Conservation (phyloP, 2,113 vertebrate genomes). For the Clarias gariepinus region DNA sequence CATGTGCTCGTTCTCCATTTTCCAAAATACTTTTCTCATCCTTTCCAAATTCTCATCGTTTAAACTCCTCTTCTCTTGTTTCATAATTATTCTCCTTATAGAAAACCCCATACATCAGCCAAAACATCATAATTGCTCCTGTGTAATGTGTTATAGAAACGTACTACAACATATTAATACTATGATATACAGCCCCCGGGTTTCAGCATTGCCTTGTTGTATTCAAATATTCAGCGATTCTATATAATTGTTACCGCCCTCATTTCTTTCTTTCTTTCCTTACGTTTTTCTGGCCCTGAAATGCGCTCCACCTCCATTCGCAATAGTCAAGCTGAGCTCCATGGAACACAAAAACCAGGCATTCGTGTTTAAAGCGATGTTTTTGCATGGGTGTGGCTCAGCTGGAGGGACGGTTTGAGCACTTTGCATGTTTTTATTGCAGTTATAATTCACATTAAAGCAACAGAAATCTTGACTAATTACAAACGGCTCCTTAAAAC, state of each 20-base stretch:
- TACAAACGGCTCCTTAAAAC: not conserved
- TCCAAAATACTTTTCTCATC: too few species aligned
- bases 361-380: not conserved
- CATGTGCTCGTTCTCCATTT: too few species aligned
- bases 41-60: too few species aligned
- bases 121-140: not conserved
- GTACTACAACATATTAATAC: too few species aligned
- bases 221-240: not conserved
- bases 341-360: not conserved
- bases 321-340: not conserved
- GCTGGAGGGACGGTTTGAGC: not conserved
- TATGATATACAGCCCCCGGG: too few species aligned
- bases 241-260: not conserved
- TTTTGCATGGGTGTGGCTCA: not conserved
- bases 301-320: not conserved
- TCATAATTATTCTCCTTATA: not conserved
- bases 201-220: not conserved
- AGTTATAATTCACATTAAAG: not conserved
- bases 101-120: not conserved
- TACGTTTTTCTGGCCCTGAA: not conserved
- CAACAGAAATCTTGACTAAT: not conserved
- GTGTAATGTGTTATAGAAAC: not conserved
- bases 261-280: not conserved
- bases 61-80: too few species aligned
- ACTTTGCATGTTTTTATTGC: not conserved